Evolutionary conservation across 2,888 invertebrate genomes (phyloP).

Genomic region (Ptychoptera contaminata): DNA sequence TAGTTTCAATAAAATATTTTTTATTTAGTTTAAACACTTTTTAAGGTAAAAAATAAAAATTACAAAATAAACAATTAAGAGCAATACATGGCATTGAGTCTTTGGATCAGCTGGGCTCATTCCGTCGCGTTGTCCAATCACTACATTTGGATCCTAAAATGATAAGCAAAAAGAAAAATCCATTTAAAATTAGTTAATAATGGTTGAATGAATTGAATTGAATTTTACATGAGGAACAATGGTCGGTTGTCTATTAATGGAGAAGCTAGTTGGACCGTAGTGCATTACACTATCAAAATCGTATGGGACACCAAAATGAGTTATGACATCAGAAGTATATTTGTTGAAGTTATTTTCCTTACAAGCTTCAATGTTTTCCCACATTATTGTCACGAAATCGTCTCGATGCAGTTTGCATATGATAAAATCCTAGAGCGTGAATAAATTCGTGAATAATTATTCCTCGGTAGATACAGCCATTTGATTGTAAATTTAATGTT

Average conservation of each 20-base stretch:
- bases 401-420: conserved; percentile 70
- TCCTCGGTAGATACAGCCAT: conserved; percentile 25
- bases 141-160: conserved; percentile 13
- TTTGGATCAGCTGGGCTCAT: conserved; percentile 20
- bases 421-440: conserved; percentile 62
- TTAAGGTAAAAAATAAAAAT: too few relatives aligned
- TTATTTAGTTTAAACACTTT: too few relatives aligned
- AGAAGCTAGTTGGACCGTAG: conserved; percentile 56
- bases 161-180: not conserved
- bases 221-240: conserved; percentile 37
- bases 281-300: conserved; percentile 72
- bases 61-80: conserved; percentile 11
- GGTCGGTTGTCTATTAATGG: conserved; percentile 48
- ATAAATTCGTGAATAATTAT: conserved; percentile 63
- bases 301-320: conserved; percentile 49
- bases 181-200: not conserved
- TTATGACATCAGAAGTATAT: conserved; percentile 34
- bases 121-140: conserved; percentile 18
- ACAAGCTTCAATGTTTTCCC: conserved; percentile 32
- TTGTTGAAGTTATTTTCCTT: conserved; percentile 53
- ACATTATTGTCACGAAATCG: conserved; percentile 42
- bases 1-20: too few relatives aligned
- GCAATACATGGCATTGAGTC: conserved; percentile 22
- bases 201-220: not conserved
- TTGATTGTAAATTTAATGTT: conserved; percentile 18